A percentile compares a stretch with the other conserved stretches of the same genome.
Conservation (phyloP, 2,797 vertebrate genomes). For the Pipistrellus pipistrellus region DNA sequence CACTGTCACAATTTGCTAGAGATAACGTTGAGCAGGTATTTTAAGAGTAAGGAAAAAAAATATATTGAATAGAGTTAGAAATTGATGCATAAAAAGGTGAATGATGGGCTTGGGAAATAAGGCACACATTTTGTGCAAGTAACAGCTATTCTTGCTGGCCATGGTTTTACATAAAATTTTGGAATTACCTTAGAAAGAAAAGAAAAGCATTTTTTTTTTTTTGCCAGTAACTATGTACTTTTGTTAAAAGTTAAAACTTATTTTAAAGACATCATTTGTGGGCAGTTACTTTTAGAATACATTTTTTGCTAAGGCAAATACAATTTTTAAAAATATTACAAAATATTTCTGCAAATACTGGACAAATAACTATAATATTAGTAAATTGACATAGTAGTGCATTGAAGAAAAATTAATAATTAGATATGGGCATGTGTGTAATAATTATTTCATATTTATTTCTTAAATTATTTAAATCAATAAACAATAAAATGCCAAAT, state of each 20-base stretch:
- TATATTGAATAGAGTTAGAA: background rate
- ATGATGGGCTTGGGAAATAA: background rate
- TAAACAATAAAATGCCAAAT: background rate
- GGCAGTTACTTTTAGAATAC: background rate
- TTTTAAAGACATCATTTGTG: constrained; percentile 18
- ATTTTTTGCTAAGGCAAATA: constrained; percentile 4
- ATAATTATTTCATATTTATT: background rate
- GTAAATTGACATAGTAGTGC: background rate
- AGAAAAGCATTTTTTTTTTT: background rate
- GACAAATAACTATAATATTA: background rate
- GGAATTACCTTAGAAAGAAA: background rate
- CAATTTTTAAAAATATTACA: background rate
- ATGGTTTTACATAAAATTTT: constrained; percentile 8
- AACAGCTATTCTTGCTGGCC: background rate
- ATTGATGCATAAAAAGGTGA: background rate
- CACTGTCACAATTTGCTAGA: background rate
- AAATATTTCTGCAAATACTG: background rate
- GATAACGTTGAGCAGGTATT: background rate
- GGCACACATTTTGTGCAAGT: constrained; percentile 2
- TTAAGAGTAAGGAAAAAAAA: constrained; percentile 42
- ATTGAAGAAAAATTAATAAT: constrained; percentile 9
- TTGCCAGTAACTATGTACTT: background rate
- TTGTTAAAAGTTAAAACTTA: constrained; percentile 40
- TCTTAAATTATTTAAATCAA: constrained; percentile 40
- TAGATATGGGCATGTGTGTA: background rate